Base-by-base conservation (phyloP, 2,797 vertebrate species). In the Craterocephalus amniculus region DNA sequence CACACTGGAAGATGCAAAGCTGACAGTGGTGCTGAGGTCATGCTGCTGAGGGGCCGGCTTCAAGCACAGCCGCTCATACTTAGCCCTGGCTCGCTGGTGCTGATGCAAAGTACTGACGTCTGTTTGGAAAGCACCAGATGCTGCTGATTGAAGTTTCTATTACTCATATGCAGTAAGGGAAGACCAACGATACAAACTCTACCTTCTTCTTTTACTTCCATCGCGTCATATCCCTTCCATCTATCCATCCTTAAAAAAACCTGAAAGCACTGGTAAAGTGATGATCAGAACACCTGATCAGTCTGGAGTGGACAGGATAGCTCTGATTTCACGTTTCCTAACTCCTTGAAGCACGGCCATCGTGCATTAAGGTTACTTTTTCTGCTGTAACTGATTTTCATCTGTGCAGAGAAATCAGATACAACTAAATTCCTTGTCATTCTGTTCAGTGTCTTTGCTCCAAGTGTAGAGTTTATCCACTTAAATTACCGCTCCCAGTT, bases 1-100 rank as follows among this genome's bases (percentile, higher is more conserved):
- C 87, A 87, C 85, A 74, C 80, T 71, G 76, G 83, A 84, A 89
- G 89, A 91, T 81, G 79, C 67, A 72, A 76, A 75, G 87, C 87
- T 92, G 91, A 92, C 90, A 87, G 85, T 82, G 81, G 72, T 85
- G 78, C 90, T 93, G 91, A 93, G 91, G 90, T 94, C 91, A 92
- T 90, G 84, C 84, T 88, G 88, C 77, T 79, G 75, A 83, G 64
- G 79, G 70, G 74, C 72, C 65, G 58, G 69, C 75, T 61, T 65
- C 83, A 82, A 83, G 87, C 84, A 74, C 87, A 82, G 86, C 76
- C 85, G 76, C 83, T 88, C 83, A 18, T 88, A 85, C 86, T 89
- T 84, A 85, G 77, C 49, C 61, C 56, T 58, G 73, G 81, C 78
- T 80, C 12, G 59, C 81, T 63, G 83, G 72, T 88, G 79, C 84